Base-by-base conservation (phyloP, 2,113 vertebrate genomes). In the Gasterosteus nipponicus region DNA sequence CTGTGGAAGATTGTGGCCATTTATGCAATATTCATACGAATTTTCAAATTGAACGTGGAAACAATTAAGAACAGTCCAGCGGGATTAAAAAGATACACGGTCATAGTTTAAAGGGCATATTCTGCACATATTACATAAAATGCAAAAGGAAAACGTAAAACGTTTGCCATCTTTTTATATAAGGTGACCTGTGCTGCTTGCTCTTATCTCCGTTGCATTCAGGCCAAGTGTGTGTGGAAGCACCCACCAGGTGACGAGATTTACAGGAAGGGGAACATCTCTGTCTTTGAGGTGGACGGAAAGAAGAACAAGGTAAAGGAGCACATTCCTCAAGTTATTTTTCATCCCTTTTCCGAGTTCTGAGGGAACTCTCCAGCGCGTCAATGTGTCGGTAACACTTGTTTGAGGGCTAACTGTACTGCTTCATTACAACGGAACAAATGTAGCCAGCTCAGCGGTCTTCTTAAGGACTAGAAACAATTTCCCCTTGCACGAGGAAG, bases 141-240 rank as follows among this genome's bases (percentile, higher is more conserved):
- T n/a, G 42, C 22, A 18, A 14, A 63, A 42, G 59, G 41, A 18
- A 39, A 38, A 26, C 53, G 58, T 7, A 61, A 54, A n/a, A 59
- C 16, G 12, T 51, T 58, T 19, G 8, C 8, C 31, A 22, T 29
- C 49, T 8, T 19, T 29, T 0, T 18, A 4, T 1, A 4, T 7
- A 46, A 46, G 41, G 12, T 54, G 44, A 69, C 4, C 10, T 10
- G 46, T 26, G 33, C 59, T 33, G 41, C 6, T 63, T 42, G 56
- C 29, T 68, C 12, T 42, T 7, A 0, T 77, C 14, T 69, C 1
- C 73, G n/a, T 46, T 44, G 5, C 69, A 9, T 64, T 5, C 77
- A 99, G 98, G 97, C 96, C 15, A 99, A 99, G 80, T 99, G 97
- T 82, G 97, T 99, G 53, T 99, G 97, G 97, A 98, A 98, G 73